Base-by-base conservation (phyloP, 2,888 invertebrate species). In the Synanthedon myopaeformis region DNA sequence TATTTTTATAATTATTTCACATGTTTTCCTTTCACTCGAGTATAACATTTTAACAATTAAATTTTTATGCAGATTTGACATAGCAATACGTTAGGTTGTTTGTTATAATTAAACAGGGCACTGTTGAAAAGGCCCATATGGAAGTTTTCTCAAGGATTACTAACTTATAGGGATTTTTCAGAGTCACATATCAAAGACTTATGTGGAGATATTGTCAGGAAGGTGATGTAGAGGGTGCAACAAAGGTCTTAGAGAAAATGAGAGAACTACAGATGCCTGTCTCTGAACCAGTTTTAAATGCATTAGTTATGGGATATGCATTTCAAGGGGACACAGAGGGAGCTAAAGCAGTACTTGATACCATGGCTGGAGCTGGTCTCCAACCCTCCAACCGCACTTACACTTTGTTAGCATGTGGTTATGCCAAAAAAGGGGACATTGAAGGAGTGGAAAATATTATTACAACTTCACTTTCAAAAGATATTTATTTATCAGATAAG, bases 171-270 rank as follows among this genome's bases (percentile, higher is more conserved):
- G 35, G 35, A 10, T 8, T 35, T 35, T 72, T 11, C 57, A 81
- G 90, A 56, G 93, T 95, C 0, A 97, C 97, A 2, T 97, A 94
- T 76, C 94, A 96, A 73, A 89, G 94, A 60, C 82, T 97, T 23
- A 93, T 97, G 70, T 90, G 93, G 62, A 89, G 93, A 28, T 96
- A 93, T 72, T 96, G 96, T 72, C 93, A 93, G 70, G 89, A 90
- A 59, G 97, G 96, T 0, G 94, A 97, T 70, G 94, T 97, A 49
- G 94, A 93, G 57, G 94, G 94, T 0, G 96, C 96, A 3, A 95
- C 95, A 0, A 92, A 91, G 67, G 93, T 97, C 61, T 83, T 97
- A 56, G 93, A 96, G 76, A 91, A 90, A 68, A 96, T 97, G 96
- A 91, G 93, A 51, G 92, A 92, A 60, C 91, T 94, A 54, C 91